Base-by-base conservation (phyloP, 2,797 vertebrate genomes). In the Apogon hyalosoma region DNA sequence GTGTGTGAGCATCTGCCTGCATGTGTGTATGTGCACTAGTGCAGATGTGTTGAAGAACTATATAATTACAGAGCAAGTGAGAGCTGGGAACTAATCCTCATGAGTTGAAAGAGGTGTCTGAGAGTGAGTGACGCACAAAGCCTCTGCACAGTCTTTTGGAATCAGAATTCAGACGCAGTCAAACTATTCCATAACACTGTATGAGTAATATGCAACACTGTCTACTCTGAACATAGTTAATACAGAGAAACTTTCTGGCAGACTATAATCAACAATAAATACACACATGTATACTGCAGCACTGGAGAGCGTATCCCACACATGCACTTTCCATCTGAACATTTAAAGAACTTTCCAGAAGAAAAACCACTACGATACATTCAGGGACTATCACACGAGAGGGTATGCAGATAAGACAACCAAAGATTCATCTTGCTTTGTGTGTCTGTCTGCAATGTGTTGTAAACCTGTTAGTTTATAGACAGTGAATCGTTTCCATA, bases 51-150 rank as follows among this genome's bases (percentile, higher is more conserved):
- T 81, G 78, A 80, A 77, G 76, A 83, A 84, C 77, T 79, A 72
- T 87, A 78, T 90, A 90, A 91, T 89, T 90, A 90, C 81, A 87
- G 86, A 84, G 84, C 76, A 57, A 80, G 75, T 77, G 77, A 84
- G 79, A 87, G 79, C 72, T 60, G 68, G 73, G 77, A 85, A 80
- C 79, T 82, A 89, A 88, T 89, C 84, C 82, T 87, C 62, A 45
- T 55, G 64, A 85, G 77, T 70, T 76, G 69, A 80, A 82, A 77
- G 87, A 83, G 79, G 83, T 79, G 84, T 87, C 84, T 87, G 82
- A 81, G 73, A 83, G 78, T 78, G 79, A 87, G 69, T 86, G 87
- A 86, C 64, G 51, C 80, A 83, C 69, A 88, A 80, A 88, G 65
- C 75, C 72, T 74, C 18, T 3, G 55, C 76, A 54, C 39, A 66